Conservation (phyloP, 2,888 invertebrate species). For the Amiota minor region DNA sequence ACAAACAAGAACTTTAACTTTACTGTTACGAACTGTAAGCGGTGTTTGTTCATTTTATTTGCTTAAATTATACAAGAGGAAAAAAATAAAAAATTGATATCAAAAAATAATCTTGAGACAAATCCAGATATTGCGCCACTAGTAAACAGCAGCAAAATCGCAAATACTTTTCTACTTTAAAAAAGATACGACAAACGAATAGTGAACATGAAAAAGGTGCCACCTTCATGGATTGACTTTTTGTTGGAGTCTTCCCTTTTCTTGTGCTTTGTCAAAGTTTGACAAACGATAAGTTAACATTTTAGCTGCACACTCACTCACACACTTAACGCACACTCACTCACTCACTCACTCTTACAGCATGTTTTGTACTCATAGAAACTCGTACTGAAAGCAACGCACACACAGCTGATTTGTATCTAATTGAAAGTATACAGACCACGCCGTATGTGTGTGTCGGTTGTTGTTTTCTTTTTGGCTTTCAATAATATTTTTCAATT, state of each 20-base stretch:
- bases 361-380: neutral
- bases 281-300: conserved; percentile 57
- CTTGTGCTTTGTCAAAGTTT: conserved; percentile 61
- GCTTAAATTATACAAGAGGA: conserved; percentile 23
- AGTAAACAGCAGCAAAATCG: conserved; percentile 13
- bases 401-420: conserved; percentile 64
- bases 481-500: conserved; percentile 51
- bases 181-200: neutral
- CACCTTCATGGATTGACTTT: conserved; percentile 16
- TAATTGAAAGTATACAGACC: conserved; percentile 58
- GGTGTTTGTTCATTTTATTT: conserved; percentile 39
- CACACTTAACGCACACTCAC: conserved; percentile 13
- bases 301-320: neutral
- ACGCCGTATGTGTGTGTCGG: neutral
- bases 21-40: conserved; percentile 46
- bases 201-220: conserved; percentile 15
- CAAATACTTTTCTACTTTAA: too few species aligned
- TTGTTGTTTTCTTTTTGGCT: neutral
- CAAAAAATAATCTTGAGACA: too few species aligned
- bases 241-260: conserved; percentile 52
- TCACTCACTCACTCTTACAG: conserved; percentile 22
- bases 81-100: conserved; percentile 6
- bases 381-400: conserved; percentile 31
- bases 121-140: neutral
- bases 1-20: conserved; percentile 54